Evolutionary conservation across 2,113 vertebrate genomes (phyloP).

Genomic region (Galeopterus variegatus): DNA sequence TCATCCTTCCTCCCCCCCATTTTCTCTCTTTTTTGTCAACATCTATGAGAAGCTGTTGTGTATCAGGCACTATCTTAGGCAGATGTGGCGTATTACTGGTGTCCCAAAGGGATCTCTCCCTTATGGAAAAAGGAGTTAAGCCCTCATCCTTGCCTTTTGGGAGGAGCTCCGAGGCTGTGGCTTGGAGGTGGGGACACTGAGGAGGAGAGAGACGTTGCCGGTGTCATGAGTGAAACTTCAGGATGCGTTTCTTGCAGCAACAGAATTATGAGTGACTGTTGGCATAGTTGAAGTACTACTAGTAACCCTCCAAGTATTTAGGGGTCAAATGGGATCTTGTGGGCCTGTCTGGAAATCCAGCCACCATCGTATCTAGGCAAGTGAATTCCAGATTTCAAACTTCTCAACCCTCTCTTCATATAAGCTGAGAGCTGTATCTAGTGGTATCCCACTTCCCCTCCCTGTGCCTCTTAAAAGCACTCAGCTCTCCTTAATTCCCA

Average conservation of each 20-base stretch:
- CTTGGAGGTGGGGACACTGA: fast-evolving
- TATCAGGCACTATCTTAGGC: background rate
- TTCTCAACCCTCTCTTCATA: background rate
- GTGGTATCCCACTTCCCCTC: background rate
- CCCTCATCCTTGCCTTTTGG: background rate
- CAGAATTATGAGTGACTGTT: background rate
- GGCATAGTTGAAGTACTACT: background rate
- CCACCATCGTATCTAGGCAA: background rate
- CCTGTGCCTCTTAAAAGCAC: background rate
- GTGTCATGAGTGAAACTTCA: background rate
- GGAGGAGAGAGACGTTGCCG: background rate
- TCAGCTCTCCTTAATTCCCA: background rate
- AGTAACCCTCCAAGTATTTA: background rate
- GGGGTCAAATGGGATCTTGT: background rate
- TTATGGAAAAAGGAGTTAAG: background rate
- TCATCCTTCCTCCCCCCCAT: fast-evolving
- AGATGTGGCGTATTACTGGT: background rate
- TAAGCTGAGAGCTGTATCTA: background rate
- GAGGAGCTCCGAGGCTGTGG: background rate
- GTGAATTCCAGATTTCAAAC: background rate
- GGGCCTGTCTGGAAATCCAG: background rate
- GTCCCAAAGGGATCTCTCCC: background rate
- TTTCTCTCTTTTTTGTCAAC: background rate
- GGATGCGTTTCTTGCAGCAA: background rate
- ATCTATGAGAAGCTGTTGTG: background rate